phyloP scores from a whole-genome alignment of 2,113 vertebrate species.

The Microtus oregoni region DNA sequence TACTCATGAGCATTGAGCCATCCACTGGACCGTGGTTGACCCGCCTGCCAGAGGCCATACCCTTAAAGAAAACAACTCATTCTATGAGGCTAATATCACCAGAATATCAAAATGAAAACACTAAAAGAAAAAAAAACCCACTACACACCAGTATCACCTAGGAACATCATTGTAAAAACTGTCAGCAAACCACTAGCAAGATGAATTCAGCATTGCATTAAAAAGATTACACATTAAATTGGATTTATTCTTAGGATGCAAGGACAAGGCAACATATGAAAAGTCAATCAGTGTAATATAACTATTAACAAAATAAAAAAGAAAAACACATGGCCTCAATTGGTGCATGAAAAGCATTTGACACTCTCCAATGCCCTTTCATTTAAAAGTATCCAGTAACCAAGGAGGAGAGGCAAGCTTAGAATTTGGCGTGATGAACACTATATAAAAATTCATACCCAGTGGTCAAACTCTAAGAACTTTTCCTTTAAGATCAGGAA shows the following conservation, averaged over 20 bases:
- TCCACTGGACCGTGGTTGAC: too few relatives aligned
- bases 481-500: neutral
- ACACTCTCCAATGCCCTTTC: neutral
- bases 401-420: neutral
- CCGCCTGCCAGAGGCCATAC: too few relatives aligned
- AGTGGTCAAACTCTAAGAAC: neutral
- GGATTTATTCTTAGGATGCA: neutral
- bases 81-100: too few relatives aligned
- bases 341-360: neutral
- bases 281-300: neutral
- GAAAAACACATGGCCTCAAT: neutral
- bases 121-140: too few relatives aligned
- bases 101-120: too few relatives aligned
- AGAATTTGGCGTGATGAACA: neutral
- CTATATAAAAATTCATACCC: neutral
- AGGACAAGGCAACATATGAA: neutral
- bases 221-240: neutral
- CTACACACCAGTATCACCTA: too few relatives aligned
- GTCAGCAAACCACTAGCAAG: accelerated
- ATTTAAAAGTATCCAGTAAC: neutral
- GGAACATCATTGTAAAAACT: accelerated
- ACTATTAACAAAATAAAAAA: neutral
- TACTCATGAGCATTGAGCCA: too few relatives aligned
- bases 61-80: too few relatives aligned
- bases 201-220: neutral